Evolutionary conservation across 2,797 vertebrate genomes (phyloP), one percentile per base, ranked within the genome.

Genomic region (Rachycentron canadum): DNA sequence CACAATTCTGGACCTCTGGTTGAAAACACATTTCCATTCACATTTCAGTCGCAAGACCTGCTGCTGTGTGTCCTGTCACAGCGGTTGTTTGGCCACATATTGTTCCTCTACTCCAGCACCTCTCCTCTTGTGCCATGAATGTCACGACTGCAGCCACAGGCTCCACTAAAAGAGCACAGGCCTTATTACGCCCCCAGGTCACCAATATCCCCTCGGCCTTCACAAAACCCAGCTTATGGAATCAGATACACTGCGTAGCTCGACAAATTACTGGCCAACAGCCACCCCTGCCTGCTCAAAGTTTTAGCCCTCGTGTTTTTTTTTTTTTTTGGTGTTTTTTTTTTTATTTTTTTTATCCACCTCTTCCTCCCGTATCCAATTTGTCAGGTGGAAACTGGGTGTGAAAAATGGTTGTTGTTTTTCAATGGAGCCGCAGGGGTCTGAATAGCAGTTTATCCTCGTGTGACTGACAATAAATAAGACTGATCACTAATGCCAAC

Each of bases 351-450:
- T 32, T 32, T 32, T 32, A 3, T 32, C 32, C 49, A 2, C 26
- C 30, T 7, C 7, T 38, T 41, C 25, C 30, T 17, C 38, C 63
- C 17, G 4, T 55, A 71, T 86, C 72, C 69, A 76, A 86, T 91
- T 91, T 89, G 86, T 89, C 86, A 89, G 78, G 67, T 83, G 57
- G 75, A 86, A 91, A 89, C 74, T 79, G 85, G 83, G 76, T 83
- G 80, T 92, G 81, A 92, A 80, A 82, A 86, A 87, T 88, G 65
- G 30, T 43, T 64, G 77, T 36, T 76, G 64, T 84, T 85, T 89
- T 83, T 49, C 81, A 64, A 58, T 23, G 28, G 76, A 73, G 86
- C 86, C 81, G 65, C 47, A 0, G 76, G 69, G 79, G 66, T 77
- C 78, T 43, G 74, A 66, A 70, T 19, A 74, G 73, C 65, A 78